These are phyloP conservation scores for Archocentrus centrarchus DNA, from an alignment of 2,113 vertebrate genomes.

Conservation along the genomic window DNA sequence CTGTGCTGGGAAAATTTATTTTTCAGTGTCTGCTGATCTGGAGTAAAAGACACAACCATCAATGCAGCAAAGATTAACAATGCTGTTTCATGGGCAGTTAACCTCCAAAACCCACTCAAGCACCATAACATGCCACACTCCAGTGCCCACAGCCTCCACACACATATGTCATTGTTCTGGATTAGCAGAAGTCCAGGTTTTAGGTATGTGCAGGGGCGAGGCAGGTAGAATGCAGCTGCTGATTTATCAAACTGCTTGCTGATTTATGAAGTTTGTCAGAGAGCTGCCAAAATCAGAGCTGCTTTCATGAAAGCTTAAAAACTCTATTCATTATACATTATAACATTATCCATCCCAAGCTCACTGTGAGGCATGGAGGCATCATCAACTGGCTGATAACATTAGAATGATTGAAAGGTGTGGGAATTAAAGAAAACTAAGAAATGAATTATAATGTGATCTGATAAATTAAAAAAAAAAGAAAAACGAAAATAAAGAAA, in stretches of 20 bases:
- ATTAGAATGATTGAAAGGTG: slow-evolving; percentile 51
- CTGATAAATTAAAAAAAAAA: not conserved
- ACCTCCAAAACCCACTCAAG: slow-evolving; percentile 21
- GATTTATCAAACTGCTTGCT: slow-evolving; percentile 26
- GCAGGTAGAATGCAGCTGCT: not conserved
- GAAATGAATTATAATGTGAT: not conserved
- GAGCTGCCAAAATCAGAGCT: slow-evolving; percentile 42
- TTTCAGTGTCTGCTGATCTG: slow-evolving; percentile 46
- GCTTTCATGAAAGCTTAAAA: slow-evolving; percentile 38
- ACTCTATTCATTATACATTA: slow-evolving; percentile 63
- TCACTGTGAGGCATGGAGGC: not conserved
- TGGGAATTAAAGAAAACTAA: slow-evolving; percentile 11
- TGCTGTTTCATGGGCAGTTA: slow-evolving; percentile 63
- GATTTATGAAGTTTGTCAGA: slow-evolving; percentile 60
- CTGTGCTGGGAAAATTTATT: slow-evolving; percentile 35
- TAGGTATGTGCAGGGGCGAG: not conserved
- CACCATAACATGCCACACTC: slow-evolving; percentile 7
- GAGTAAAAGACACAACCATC: slow-evolving; percentile 48
- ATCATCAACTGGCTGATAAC: slow-evolving; percentile 39
- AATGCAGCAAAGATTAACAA: slow-evolving; percentile 68
- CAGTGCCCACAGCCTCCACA: not conserved
- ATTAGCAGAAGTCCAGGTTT: not conserved
- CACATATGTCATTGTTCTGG: slow-evolving; percentile 15
- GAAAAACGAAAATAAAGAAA: not conserved
- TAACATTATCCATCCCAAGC: slow-evolving; percentile 5